Evolutionary conservation across 2,888 invertebrate species (phyloP), one percentile per base, ranked within the genome.

Genomic region (Lochmaea crataegi): DNA sequence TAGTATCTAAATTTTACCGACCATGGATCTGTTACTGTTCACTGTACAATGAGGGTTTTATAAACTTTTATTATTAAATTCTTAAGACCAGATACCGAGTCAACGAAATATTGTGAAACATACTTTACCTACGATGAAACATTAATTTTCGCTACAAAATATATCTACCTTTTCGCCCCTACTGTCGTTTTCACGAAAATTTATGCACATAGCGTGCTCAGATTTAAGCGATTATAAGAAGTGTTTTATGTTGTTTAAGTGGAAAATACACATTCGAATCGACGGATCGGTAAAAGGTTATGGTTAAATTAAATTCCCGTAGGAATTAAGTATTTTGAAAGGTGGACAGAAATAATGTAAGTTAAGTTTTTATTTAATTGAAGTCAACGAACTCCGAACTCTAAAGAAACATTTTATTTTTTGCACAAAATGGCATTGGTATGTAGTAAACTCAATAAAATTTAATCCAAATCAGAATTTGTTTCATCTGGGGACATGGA

Each of bases 171-270:
- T 42, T 63, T 16, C 5, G 7, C 18, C 41, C 41, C 12, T 42
- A 42, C 41, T 18, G 61, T 42, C 61, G 42, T 18, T 63, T 63
- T 61, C 10, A 11, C 16, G 22, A 7, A 70, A 57, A 70, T 64
- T 70, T 70, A 70, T 70, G 70, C 70, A 48, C 16, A 10, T 70
- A 18, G 70, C 70, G 70, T 70, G 70, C 2, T 64, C 11, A 70
- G 64, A 64, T 70, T 65, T 26, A 70, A 45, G 61, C 56, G 69
- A 64, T 70, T 70, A 57, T 26, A 22, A 41, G 63, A 70, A 70
- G 64, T 53, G 45, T 70, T 70, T 64, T 57, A 70, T 57, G 70
- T 11, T 10, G 26, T 56, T 61, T 32, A 51, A 48, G 60, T 51
- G n/a, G 48, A 51, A 68, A 68, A 38, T 12, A 65, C 60, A 45